Percentiles rank a stretch among this genome's conserved stretches.
Evolutionary conservation across 2,113 vertebrate genomes (phyloP).

Genomic region (Chaenogobius annularis): DNA sequence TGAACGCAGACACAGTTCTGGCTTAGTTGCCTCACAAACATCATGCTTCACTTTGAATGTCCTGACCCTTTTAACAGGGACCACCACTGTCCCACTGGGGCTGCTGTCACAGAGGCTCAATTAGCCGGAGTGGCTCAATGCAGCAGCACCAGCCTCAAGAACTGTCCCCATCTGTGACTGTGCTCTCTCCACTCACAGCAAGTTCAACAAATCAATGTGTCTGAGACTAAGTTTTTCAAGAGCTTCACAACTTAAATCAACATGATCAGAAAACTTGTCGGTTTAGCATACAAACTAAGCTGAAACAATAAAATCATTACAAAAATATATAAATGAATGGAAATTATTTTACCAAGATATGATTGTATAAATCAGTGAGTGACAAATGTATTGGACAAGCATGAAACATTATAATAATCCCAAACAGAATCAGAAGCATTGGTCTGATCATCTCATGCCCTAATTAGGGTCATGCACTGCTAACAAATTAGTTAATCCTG

Average conservation of each 20-base stretch:
- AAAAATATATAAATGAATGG: background rate
- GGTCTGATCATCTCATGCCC: constrained; percentile 14
- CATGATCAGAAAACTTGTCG: background rate
- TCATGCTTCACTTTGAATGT: constrained; percentile 53
- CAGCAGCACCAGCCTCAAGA: constrained; percentile 39
- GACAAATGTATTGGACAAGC: background rate
- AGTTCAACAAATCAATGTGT: background rate
- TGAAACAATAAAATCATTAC: background rate
- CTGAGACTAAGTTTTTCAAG: background rate
- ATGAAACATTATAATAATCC: background rate
- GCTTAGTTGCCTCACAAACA: constrained; percentile 23
- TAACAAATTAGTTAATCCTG: constrained; percentile 4
- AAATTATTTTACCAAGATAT: background rate
- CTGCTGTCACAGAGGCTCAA: constrained; percentile 57
- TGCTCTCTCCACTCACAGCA: constrained; percentile 21
- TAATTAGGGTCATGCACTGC: background rate
- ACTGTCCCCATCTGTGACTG: constrained; percentile 27
- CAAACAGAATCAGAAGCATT: background rate
- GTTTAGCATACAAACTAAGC: background rate
- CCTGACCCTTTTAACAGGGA: constrained; percentile 56
- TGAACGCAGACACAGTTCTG: constrained; percentile 23
- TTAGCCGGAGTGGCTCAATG: constrained; percentile 49
- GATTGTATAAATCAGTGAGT: background rate
- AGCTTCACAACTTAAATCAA: background rate
- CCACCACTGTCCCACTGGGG: constrained; percentile 35